These are phyloP conservation scores for Carettochelys insculpta DNA, from an alignment of 2,113 vertebrate species.

Conservation along the genomic window DNA sequence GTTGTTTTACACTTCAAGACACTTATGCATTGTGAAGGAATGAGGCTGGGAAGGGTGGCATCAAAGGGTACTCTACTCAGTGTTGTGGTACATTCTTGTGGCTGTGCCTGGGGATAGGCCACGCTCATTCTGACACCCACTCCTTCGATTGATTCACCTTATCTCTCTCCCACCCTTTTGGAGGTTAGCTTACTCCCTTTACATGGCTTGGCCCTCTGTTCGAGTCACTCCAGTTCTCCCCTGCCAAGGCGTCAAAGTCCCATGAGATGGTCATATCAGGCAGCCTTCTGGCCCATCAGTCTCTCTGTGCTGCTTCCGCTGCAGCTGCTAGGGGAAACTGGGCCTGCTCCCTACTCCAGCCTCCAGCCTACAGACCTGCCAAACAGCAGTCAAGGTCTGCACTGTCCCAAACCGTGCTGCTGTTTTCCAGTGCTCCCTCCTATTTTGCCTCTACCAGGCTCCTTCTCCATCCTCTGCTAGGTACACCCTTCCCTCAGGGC, in stretches of 20 bases:
- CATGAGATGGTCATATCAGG: background rate
- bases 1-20: background rate
- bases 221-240: background rate
- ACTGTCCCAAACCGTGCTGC: background rate
- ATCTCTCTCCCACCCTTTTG: background rate
- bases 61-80: background rate
- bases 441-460: background rate
- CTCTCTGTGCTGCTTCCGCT: background rate
- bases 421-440: background rate
- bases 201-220: background rate
- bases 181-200: background rate
- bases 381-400: background rate
- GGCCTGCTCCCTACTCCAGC: background rate
- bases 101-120: background rate
- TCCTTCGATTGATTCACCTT: background rate
- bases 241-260: background rate
- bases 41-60: background rate
- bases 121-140: background rate
- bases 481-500: background rate
- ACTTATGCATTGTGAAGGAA: background rate
- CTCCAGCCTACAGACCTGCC: background rate
- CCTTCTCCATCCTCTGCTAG: background rate
- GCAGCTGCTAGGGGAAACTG: background rate
- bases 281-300: background rate
- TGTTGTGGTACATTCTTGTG: background rate